phyloP scores from a whole-genome alignment of 2,113 vertebrate species.

The Lampris incognitus region DNA sequence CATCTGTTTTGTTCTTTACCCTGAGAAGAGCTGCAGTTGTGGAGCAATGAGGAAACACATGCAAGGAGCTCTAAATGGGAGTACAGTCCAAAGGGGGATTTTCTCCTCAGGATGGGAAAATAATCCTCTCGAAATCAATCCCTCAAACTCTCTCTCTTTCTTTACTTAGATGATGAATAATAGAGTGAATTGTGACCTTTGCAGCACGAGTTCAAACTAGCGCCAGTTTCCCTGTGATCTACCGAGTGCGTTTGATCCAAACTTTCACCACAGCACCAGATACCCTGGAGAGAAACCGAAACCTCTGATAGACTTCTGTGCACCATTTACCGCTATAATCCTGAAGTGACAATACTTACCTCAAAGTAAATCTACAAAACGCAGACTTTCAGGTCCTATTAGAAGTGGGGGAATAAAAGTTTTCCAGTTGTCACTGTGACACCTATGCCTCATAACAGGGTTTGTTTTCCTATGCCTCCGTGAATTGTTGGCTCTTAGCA shows the following conservation, averaged over 20 bases:
- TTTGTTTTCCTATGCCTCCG: conserved; percentile 30
- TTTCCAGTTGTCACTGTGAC: not conserved
- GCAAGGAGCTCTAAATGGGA: conserved; percentile 44
- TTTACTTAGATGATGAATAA: conserved; percentile 73
- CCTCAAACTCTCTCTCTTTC: conserved; percentile 35
- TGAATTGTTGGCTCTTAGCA: conserved; percentile 14
- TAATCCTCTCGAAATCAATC: conserved; percentile 54
- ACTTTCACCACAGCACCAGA: conserved; percentile 37
- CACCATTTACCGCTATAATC: conserved; percentile 52
- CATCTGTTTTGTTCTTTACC: conserved; percentile 41
- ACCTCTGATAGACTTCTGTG: conserved; percentile 43
- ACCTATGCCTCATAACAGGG: conserved; percentile 7
- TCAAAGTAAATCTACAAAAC: conserved; percentile 47
- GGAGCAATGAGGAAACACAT: conserved; percentile 36
- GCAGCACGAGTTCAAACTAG: conserved; percentile 60
- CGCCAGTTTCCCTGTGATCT: conserved; percentile 62
- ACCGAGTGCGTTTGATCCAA: conserved; percentile 65
- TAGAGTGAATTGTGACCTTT: conserved; percentile 71
- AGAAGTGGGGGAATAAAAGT: not conserved
- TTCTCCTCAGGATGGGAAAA: conserved; percentile 11
- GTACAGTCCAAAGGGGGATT: conserved; percentile 9
- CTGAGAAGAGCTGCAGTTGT: conserved; percentile 44
- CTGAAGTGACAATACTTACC: conserved; percentile 50
- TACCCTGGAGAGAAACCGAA: conserved; percentile 25
- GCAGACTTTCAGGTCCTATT: not conserved